phyloP scores from a whole-genome alignment of 2,113 vertebrate species.

The Carlito syrichta region DNA sequence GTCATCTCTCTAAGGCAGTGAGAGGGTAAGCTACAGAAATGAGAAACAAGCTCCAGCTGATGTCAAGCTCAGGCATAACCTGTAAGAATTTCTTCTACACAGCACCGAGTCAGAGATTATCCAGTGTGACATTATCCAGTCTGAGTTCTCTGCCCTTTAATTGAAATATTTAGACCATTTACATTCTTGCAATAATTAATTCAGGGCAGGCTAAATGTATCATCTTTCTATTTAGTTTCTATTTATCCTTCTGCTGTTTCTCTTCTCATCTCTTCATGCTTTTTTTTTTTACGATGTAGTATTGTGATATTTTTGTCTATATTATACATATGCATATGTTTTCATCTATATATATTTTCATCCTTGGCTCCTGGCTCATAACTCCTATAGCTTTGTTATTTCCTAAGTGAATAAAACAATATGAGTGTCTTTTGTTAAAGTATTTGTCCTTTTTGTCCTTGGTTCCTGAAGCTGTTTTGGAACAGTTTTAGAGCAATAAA shows the following conservation, averaged over 20 bases:
- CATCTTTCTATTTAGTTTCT: neutral
- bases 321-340: neutral
- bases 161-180: neutral
- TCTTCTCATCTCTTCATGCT: neutral
- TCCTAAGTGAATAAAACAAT: neutral
- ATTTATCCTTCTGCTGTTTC: no score
- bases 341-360: neutral
- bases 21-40: neutral
- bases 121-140: neutral
- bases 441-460: neutral
- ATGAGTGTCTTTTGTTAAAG: neutral
- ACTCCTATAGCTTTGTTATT: neutral
- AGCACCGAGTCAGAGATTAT: no score
- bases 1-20: neutral
- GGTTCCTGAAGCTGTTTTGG: neutral
- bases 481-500: neutral
- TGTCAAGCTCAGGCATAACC: neutral
- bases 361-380: neutral
- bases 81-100: neutral
- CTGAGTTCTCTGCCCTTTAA: neutral
- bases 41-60: fast-evolving
- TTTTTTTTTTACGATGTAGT: neutral
- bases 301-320: neutral
- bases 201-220: neutral
- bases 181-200: neutral